phyloP scores from a whole-genome alignment of 2,888 invertebrate species.

The Corbicula japonica region DNA sequence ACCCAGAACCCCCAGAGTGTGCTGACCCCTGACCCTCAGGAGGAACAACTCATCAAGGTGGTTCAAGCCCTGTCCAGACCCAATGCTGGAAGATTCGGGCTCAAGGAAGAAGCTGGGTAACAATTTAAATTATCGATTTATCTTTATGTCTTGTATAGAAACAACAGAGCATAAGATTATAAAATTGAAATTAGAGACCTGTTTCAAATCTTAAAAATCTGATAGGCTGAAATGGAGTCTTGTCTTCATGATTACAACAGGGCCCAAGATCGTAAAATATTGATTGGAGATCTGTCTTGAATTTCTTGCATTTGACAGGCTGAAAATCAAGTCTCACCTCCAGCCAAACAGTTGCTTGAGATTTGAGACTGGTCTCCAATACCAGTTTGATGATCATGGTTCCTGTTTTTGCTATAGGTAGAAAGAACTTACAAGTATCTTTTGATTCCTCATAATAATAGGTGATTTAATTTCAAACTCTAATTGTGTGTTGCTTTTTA shows the following conservation, averaged over 20 bases:
- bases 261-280: neutral
- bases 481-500: no score
- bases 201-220: neutral
- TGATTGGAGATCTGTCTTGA: neutral
- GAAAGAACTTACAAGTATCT: no score
- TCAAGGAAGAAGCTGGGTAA: conserved; percentile 66
- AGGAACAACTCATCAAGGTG: conserved; percentile 89
- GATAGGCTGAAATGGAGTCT: neutral
- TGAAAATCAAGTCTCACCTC: no score
- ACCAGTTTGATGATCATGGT: no score
- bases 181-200: neutral
- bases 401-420: no score
- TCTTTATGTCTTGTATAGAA: no score
- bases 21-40: conserved; percentile 90
- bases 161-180: no score
- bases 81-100: conserved; percentile 89
- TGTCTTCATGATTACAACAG: neutral
- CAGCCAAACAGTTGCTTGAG: no score
- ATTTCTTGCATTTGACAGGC: no score
- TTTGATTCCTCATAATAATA: no score
- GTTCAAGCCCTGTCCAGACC: conserved; percentile 92
- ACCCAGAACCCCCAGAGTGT: conserved; percentile 93
- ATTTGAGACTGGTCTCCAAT: no score
- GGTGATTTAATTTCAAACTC: no score
- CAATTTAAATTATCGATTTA: neutral